Conservation (phyloP, 2,888 invertebrate species). For the Orthosia incerta region DNA sequence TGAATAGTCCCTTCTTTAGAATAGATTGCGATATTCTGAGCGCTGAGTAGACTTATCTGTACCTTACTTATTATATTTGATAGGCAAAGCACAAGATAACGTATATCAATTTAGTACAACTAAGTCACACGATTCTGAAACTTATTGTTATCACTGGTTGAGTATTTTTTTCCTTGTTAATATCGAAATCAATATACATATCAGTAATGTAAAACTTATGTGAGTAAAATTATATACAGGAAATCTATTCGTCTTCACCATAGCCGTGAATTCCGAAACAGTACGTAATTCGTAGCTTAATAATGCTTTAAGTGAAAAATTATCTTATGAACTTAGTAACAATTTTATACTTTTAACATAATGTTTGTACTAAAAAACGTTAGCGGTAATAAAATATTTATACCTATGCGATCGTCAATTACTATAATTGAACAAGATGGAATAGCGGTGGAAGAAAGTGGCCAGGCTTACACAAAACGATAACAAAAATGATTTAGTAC, state of each 20-base stretch:
- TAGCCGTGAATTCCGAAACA: slow-evolving; percentile 65
- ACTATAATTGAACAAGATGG: slow-evolving; percentile 80
- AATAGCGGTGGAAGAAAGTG: slow-evolving; percentile 64
- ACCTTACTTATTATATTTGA: slow-evolving; percentile 69
- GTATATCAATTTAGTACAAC: slow-evolving; percentile 53
- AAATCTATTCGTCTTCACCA: slow-evolving; percentile 61
- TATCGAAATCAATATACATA: slow-evolving; percentile 50
- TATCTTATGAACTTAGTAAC: slow-evolving; percentile 89
- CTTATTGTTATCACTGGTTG: slow-evolving; percentile 38
- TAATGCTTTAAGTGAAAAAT: slow-evolving; percentile 89
- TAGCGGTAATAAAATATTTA: slow-evolving; percentile 81
- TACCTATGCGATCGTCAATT: slow-evolving; percentile 86
- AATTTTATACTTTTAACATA: slow-evolving; percentile 85
- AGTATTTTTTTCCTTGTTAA: slow-evolving; percentile 25
- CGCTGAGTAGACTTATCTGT: slow-evolving; percentile 77
- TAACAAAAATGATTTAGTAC: slow-evolving; percentile 43
- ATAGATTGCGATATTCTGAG: slow-evolving; percentile 79
- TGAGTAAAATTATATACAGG: slow-evolving; percentile 57
- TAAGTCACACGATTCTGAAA: slow-evolving; percentile 51
- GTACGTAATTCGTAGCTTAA: slow-evolving; percentile 83
- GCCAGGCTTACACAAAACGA: slow-evolving; percentile 50
- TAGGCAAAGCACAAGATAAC: slow-evolving; percentile 63
- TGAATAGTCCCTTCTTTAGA: slow-evolving; percentile 85
- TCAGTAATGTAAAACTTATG: slow-evolving; percentile 46
- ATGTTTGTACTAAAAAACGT: slow-evolving; percentile 81